Evolutionary conservation across 2,888 invertebrate genomes (phyloP).

Genomic region (Tetragnatha montana): DNA sequence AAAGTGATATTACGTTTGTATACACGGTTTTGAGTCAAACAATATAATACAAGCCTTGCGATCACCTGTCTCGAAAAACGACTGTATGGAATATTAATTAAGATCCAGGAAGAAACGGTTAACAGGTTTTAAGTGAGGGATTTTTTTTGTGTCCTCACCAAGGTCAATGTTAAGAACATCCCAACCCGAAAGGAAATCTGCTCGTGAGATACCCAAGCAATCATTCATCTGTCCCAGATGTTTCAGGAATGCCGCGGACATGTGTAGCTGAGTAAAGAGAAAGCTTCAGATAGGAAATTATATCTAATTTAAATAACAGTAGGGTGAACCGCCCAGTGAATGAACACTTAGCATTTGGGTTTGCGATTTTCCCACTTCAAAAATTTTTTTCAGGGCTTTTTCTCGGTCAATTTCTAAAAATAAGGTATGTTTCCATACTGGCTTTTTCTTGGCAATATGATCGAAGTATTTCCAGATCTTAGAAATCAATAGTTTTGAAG

Average conservation of each 20-base stretch:
- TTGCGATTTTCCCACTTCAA: no score
- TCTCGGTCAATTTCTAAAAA: no score
- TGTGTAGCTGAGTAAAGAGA: not conserved
- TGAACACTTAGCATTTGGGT: no score
- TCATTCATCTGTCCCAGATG: not conserved
- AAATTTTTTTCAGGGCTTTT: no score
- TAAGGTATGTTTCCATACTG: no score
- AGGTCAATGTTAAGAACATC: conserved; percentile 16
- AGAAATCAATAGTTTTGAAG: no score
- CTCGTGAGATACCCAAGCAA: not conserved
- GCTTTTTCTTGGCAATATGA: no score
- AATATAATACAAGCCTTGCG: not conserved
- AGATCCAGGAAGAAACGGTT: not conserved
- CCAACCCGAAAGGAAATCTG: not conserved
- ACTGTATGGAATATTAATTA: conserved; percentile 24
- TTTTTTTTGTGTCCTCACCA: conserved; percentile 4
- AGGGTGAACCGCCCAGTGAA: no score
- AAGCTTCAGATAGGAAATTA: not conserved
- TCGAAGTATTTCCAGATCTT: no score
- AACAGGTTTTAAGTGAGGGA: conserved; percentile 2
- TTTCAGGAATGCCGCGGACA: not conserved
- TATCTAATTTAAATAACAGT: not conserved
- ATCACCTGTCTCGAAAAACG: conserved; percentile 14
- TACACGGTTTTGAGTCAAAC: not conserved
- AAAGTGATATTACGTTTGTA: no score